These are phyloP conservation scores for Thomomys bottae DNA, from an alignment of 2,113 vertebrate genomes.

Conservation along the genomic window DNA sequence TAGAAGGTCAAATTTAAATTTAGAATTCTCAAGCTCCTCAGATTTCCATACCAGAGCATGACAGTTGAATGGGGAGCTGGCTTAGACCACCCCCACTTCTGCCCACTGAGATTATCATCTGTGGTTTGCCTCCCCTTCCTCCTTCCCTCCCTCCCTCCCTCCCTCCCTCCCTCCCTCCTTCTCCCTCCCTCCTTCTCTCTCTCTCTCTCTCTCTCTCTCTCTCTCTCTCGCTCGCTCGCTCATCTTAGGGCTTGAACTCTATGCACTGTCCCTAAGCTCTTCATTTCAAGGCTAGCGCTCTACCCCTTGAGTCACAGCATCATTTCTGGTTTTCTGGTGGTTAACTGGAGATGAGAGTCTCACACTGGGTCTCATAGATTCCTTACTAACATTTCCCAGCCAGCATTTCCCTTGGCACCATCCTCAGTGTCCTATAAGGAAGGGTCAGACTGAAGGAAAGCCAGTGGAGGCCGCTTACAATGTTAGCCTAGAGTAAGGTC, in stretches of 20 bases:
- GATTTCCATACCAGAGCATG: not conserved
- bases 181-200: too few relatives aligned
- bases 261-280: too few relatives aligned
- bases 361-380: not conserved
- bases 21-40: not conserved
- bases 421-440: not conserved
- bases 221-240: too few relatives aligned
- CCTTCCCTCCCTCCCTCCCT: not conserved
- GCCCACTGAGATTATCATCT: fast-evolving
- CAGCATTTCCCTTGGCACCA: too few relatives aligned
- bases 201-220: too few relatives aligned
- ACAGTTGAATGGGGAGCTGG: not conserved
- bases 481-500: not conserved
- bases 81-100: not conserved
- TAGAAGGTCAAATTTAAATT: constrained; percentile 18
- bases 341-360: fast-evolving
- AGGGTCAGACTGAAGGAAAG: not conserved
- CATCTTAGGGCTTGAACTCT: too few relatives aligned
- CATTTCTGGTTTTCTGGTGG: too few relatives aligned
- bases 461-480: not conserved
- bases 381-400: not conserved
- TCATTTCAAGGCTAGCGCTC: too few relatives aligned
- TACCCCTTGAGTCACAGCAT: too few relatives aligned
- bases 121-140: not conserved
- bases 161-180: too few relatives aligned